A percentile compares a stretch with the other conserved stretches of the same genome.
phyloP scores from a whole-genome alignment of 2,888 invertebrate species.

The Eurytoma californica region DNA sequence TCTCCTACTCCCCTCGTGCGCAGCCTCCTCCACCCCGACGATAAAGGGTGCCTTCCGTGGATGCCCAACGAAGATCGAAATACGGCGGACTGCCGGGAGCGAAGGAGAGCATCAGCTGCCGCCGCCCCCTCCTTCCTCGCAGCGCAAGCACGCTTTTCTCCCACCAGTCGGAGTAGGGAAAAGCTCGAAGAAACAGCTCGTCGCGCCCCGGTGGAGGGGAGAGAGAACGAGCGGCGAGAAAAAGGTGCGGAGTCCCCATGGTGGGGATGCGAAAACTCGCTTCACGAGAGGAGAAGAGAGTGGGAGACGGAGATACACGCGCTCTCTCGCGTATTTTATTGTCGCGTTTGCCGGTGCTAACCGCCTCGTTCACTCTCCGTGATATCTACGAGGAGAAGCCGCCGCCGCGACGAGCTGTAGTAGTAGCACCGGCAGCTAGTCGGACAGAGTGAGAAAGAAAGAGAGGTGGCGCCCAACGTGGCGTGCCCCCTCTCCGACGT shows the following conservation, averaged over 20 bases:
- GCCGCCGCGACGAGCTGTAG: conserved; percentile 8
- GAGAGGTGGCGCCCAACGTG: conserved; percentile 68
- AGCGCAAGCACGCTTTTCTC: conserved; percentile 32
- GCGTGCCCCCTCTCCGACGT: conserved; percentile 58
- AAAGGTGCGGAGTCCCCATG: conserved; percentile 57
- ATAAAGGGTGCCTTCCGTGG: conserved; percentile 43
- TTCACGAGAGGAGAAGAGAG: conserved; percentile 49
- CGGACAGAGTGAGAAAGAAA: conserved; percentile 52
- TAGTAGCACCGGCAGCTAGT: neutral
- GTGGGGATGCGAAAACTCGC: conserved; percentile 49
- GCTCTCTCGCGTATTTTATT: conserved; percentile 71
- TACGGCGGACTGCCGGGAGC: neutral
- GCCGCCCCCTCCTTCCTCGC: conserved; percentile 52
- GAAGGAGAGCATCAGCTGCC: conserved; percentile 53
- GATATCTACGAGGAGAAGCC: conserved; percentile 41
- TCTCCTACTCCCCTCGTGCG: conserved; percentile 58
- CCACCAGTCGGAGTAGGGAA: conserved; percentile 63
- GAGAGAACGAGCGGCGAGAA: conserved; percentile 50
- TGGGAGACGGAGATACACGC: conserved; percentile 61
- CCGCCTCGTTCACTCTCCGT: conserved; percentile 65
- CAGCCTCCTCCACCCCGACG: conserved; percentile 16
- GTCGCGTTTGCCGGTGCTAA: conserved; percentile 73
- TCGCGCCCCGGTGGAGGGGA: conserved; percentile 55
- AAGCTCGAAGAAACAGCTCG: conserved; percentile 62
- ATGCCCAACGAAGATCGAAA: conserved; percentile 26